phyloP scores from a whole-genome alignment of 2,113 vertebrate species.

The Romanogobio albipinnatus region DNA sequence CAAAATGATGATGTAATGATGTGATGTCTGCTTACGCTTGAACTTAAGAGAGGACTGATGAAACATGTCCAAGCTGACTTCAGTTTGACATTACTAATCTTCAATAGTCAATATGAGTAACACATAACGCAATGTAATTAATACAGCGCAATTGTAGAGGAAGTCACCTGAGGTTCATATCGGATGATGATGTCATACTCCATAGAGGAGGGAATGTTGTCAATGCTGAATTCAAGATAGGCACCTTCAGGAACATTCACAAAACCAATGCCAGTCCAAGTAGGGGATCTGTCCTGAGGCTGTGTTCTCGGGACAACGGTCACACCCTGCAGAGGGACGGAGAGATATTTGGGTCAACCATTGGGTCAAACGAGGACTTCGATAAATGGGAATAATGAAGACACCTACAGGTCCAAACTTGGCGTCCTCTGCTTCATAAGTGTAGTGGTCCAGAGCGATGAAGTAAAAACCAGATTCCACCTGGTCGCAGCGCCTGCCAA shows the following conservation, averaged over 20 bases:
- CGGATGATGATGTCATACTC: slow-evolving; percentile 94
- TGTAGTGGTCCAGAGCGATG: slow-evolving; percentile 93
- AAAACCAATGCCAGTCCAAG: slow-evolving; percentile 94
- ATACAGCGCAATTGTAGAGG: not conserved
- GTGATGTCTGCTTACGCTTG: not conserved
- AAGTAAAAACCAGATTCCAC: slow-evolving; percentile 95
- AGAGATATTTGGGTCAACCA: not conserved
- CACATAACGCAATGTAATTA: too few species aligned
- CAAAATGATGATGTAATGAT: slow-evolving; percentile 3
- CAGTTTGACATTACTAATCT: not conserved
- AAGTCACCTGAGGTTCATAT: slow-evolving; percentile 92
- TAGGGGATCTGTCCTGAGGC: slow-evolving; percentile 84
- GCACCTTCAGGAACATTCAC: slow-evolving; percentile 92
- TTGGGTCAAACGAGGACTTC: not conserved
- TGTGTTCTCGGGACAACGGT: slow-evolving; percentile 82
- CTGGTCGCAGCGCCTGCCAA: slow-evolving; percentile 89
- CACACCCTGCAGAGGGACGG: slow-evolving; percentile 77
- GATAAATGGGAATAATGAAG: not conserved
- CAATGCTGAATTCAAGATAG: slow-evolving; percentile 88
- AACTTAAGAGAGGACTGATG: not conserved
- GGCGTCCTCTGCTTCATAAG: slow-evolving; percentile 92
- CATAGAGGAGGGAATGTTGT: slow-evolving; percentile 95
- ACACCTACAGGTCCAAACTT: slow-evolving; percentile 83
- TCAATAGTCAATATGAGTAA: not conserved
- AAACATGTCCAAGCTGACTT: slow-evolving; percentile 13